These are phyloP conservation scores for Steinernema carpocapsae DNA, from an alignment of 2,888 invertebrate species.

Conservation along the genomic window DNA sequence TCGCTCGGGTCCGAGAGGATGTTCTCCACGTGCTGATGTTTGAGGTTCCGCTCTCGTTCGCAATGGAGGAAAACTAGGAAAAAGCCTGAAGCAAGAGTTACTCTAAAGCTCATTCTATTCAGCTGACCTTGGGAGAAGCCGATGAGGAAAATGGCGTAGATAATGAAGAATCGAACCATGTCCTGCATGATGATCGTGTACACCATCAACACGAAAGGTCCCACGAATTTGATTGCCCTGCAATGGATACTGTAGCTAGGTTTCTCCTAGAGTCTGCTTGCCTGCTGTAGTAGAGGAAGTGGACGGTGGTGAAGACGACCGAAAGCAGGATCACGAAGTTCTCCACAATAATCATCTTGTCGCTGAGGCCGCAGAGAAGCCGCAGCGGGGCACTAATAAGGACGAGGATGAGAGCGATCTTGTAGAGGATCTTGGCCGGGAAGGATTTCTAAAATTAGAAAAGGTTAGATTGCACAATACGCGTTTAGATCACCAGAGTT, in stretches of 20 bases:
- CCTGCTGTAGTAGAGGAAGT: constrained; percentile 84
- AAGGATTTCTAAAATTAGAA: constrained; percentile 79
- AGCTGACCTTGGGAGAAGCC: constrained; percentile 83
- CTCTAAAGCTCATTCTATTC: background rate
- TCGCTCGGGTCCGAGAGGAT: constrained; percentile 79
- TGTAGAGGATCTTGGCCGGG: constrained; percentile 89
- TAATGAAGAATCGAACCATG: constrained; percentile 89
- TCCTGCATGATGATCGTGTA: constrained; percentile 97
- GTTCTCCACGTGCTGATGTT: constrained; percentile 23
- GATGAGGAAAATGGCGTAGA: constrained; percentile 94
- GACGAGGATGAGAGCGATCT: constrained; percentile 83
- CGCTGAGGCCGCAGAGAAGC: constrained; percentile 69
- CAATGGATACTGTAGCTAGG: too few relatives aligned
- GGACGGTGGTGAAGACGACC: constrained; percentile 92
- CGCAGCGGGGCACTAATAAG: constrained; percentile 51
- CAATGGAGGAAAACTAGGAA: constrained; percentile 71
- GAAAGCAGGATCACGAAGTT: constrained; percentile 76
- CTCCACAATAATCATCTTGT: constrained; percentile 81
- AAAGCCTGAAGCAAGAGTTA: constrained; percentile 40
- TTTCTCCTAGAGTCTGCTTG: background rate
- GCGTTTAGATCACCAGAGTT: constrained; percentile 79
- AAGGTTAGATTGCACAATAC: background rate
- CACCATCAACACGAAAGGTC: constrained; percentile 98
- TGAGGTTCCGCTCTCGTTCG: constrained; percentile 36
- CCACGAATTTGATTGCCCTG: constrained; percentile 80